These are phyloP conservation scores for Ceyx melanurus DNA, from an alignment of 2,113 vertebrate species.

Conservation along the genomic window DNA sequence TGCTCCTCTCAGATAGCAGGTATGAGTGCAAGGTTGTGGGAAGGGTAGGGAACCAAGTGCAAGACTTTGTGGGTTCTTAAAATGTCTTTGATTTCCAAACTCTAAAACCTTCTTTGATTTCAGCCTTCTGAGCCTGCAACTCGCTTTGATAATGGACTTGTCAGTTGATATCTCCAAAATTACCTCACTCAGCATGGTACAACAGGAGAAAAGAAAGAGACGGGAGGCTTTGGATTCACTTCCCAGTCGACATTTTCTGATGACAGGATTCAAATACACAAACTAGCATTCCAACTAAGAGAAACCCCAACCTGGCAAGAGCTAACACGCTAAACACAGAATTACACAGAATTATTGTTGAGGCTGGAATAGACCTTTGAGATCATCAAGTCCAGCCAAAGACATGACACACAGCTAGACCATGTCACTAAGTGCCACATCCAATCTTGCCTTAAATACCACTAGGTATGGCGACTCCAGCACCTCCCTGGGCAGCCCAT, in stretches of 20 bases:
- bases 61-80: neutral
- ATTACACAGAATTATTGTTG: no score
- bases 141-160: neutral
- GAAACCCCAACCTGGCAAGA: neutral
- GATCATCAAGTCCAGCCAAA: no score
- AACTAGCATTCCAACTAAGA: neutral
- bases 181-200: neutral
- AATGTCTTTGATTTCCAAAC: neutral
- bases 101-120: neutral
- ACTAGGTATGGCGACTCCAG: no score
- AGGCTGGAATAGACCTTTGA: no score
- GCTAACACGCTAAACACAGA: no score
- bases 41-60: neutral
- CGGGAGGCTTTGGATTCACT: neutral
- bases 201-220: neutral
- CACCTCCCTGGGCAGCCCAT: no score
- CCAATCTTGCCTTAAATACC: no score
- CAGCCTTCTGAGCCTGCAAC: neutral
- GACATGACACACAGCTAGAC: no score
- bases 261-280: neutral
- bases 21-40: fast-evolving
- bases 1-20: neutral
- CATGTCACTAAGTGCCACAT: no score
- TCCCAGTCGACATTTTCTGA: neutral
- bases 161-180: neutral